Evolutionary conservation across 2,888 invertebrate species (phyloP).

Genomic region (Acleris cristana): DNA sequence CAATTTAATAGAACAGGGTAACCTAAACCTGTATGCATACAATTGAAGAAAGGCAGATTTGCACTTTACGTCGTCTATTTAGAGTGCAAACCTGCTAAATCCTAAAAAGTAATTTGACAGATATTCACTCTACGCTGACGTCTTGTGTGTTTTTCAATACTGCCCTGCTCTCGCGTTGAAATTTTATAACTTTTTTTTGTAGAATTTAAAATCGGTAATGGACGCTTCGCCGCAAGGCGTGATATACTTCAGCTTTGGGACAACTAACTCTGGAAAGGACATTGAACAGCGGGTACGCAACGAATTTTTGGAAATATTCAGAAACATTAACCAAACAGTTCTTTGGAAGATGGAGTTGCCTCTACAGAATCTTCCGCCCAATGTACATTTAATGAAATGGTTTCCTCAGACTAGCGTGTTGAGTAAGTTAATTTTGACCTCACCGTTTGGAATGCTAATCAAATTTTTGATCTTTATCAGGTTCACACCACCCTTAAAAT

Average conservation of each 20-base stretch:
- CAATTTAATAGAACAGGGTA: too few species aligned
- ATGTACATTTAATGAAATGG: conserved; percentile 38
- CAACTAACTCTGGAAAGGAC: conserved; percentile 27
- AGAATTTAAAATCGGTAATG: conserved; percentile 36
- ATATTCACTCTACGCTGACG: too few species aligned
- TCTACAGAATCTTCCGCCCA: conserved; percentile 28
- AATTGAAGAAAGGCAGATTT: too few species aligned
- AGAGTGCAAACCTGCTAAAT: too few species aligned
- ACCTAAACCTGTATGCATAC: too few species aligned
- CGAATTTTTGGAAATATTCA: conserved; percentile 31
- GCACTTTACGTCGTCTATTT: too few species aligned
- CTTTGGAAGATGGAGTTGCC: conserved; percentile 38
- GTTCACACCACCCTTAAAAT: too few species aligned
- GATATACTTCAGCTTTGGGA: conserved; percentile 39
- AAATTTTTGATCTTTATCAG: background rate
- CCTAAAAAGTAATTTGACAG: too few species aligned
- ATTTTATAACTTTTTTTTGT: background rate
- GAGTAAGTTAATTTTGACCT: conserved; percentile 18
- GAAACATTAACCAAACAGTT: conserved; percentile 34
- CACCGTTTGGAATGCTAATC: background rate
- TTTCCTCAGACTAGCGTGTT: conserved; percentile 38
- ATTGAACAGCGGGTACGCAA: conserved; percentile 18
- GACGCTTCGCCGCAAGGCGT: conserved; percentile 35
- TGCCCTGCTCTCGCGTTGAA: too few species aligned
- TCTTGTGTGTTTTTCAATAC: too few species aligned